Conservation (phyloP, 1,140 invertebrate species). For the Hylaeus anthracinus region DNA sequence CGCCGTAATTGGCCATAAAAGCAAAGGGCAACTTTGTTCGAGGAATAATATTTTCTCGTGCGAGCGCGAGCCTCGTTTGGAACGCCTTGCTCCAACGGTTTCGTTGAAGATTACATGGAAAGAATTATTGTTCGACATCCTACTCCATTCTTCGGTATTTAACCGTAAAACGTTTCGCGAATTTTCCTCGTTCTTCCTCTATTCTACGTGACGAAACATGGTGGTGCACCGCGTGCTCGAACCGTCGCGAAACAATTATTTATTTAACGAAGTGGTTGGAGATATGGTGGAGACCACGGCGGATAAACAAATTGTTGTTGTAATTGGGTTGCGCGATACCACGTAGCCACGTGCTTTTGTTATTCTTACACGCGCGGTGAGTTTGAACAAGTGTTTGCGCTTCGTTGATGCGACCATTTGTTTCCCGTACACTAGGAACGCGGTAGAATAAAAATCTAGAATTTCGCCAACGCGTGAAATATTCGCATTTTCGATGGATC, state of each 20-base stretch:
- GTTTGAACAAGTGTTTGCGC: slow-evolving; percentile 37
- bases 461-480: too few species aligned
- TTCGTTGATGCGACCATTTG: slow-evolving; percentile 28
- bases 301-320: slow-evolving; percentile 20
- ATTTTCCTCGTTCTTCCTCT: not conserved
- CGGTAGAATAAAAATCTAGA: too few species aligned
- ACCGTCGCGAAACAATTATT: too few species aligned
- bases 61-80: not conserved
- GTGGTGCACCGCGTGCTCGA: too few species aligned
- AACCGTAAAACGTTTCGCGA: not conserved
- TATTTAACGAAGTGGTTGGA: too few species aligned
- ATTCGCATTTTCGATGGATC: not conserved
- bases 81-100: not conserved
- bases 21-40: not conserved
- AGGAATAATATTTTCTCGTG: not conserved
- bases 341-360: slow-evolving; percentile 8
- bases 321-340: not conserved
- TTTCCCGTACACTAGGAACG: not conserved
- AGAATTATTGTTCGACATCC: slow-evolving; percentile 4
- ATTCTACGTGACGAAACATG: not conserved
- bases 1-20: slow-evolving; percentile 29
- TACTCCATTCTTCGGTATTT: not conserved
- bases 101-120: not conserved
- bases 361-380: not conserved
- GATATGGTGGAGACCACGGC: too few species aligned